Evolutionary conservation across 2,888 invertebrate genomes (phyloP).

Genomic region (Brachycybe producta): DNA sequence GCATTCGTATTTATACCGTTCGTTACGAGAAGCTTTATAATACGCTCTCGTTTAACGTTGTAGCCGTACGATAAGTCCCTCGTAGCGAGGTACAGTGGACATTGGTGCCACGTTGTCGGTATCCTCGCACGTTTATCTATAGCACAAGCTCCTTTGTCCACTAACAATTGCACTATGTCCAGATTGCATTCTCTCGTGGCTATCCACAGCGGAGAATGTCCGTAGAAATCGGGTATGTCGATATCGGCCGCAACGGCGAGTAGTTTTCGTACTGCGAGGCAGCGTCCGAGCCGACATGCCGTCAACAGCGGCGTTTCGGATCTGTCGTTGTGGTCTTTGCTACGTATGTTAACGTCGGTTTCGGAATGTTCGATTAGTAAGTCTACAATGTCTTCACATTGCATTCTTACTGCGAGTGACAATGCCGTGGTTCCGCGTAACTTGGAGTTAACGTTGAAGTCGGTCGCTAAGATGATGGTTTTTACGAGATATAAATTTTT

Average conservation of each 20-base stretch:
- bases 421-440: conserved; percentile 32
- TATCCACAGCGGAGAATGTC: conserved; percentile 29
- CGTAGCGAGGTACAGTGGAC: conserved; percentile 25
- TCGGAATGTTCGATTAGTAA: conserved; percentile 28
- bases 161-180: conserved; percentile 21
- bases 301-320: conserved; percentile 34
- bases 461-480: no score
- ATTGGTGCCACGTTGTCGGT: conserved; percentile 21
- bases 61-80: conserved; percentile 22
- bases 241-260: conserved; percentile 31
- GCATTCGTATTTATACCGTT: conserved; percentile 22
- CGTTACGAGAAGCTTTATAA: conserved; percentile 20
- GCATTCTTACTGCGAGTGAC: conserved; percentile 31
- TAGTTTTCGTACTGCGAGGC: conserved; percentile 29
- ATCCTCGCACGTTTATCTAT: conserved; percentile 7
- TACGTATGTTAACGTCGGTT: conserved; percentile 31
- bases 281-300: conserved; percentile 33
- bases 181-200: conserved; percentile 19
- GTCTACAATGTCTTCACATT: conserved; percentile 29
- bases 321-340: conserved; percentile 31
- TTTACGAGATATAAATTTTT: no score
- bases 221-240: conserved; percentile 30
- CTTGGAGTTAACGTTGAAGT: conserved; percentile 31
- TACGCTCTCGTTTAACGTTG: conserved; percentile 19
- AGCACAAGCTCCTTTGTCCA: conserved; percentile 21